Evolutionary conservation across 2,797 vertebrate species (phyloP).

Genomic region (Danio choprae): DNA sequence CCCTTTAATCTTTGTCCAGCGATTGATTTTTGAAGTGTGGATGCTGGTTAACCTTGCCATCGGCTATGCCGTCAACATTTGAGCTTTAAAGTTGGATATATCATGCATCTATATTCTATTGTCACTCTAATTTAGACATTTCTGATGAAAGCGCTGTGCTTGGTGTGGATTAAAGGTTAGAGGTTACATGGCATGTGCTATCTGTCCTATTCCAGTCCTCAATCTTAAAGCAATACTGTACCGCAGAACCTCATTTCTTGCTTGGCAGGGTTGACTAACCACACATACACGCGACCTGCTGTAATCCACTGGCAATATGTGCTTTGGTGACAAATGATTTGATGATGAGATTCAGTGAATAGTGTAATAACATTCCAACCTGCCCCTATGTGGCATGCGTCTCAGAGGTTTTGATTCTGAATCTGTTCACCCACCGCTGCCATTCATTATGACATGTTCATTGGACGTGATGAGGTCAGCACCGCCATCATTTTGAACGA

Average conservation of each 20-base stretch:
- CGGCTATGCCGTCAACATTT: neutral
- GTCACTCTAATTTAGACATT: neutral
- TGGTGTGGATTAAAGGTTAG: conserved; percentile 55
- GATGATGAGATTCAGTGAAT: conserved; percentile 59
- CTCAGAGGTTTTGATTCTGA: conserved; percentile 24
- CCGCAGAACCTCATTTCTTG: conserved; percentile 56
- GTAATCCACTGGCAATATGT: conserved; percentile 63
- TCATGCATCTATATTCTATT: conserved; percentile 3
- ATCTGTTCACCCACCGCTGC: conserved; percentile 22
- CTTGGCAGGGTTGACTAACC: conserved; percentile 55
- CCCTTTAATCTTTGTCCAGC: conserved; percentile 5
- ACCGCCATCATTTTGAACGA: conserved; percentile 19
- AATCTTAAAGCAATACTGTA: conserved; percentile 49
- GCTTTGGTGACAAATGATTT: conserved; percentile 63
- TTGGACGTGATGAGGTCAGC: conserved; percentile 38
- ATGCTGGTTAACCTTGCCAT: neutral
- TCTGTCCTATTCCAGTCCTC: conserved; percentile 38
- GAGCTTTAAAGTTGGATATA: neutral
- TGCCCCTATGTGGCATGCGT: conserved; percentile 24
- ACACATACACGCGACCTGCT: conserved; percentile 48
- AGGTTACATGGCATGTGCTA: conserved; percentile 59
- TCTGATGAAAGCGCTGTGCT: neutral
- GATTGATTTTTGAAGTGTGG: neutral
- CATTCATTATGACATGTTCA: conserved; percentile 36
- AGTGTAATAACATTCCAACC: conserved; percentile 56